Base-by-base conservation (phyloP, 2,113 vertebrate species). In the Catagonus wagneri region DNA sequence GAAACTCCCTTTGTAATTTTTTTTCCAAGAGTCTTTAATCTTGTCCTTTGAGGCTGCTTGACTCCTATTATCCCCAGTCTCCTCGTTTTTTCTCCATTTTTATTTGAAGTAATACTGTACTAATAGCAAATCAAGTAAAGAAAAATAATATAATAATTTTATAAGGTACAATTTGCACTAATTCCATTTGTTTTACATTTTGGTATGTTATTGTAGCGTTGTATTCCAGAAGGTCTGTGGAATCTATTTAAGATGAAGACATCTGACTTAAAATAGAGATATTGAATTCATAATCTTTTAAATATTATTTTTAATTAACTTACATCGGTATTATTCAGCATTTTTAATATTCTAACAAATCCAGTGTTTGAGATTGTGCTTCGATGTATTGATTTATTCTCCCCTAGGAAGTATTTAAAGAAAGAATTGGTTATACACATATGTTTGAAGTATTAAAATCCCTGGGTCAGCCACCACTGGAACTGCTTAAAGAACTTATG, bases 401-500 rank as follows among this genome's bases (percentile, higher is more conserved):
- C 78, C 72, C 95, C 75, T 96, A 99, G 99, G 99, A 99, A 97
- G 99, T 99, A 95, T 99, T 99, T 98, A 99, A 99, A 98, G 99
- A 99, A 98, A 98, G 99, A 95, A 99, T 99, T 96, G 99, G 99
- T 80, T 99, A 99, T 96, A 99, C 98, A 75, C 99, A 99, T 95
- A 98, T 99, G 97, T 99, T 99, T 66, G 99, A 99, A 97, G 99
- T 99, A 93, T 98, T 99, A 61, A 99, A 99, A 93, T 99, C 99
- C 0, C 98, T 99, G 52, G 99, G 99, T 88, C 99, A 99, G 22
- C 99, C 99, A 0, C 99, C 99, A 52, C 96, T 98, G 71, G 99
- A 99, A 72, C 98, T 99, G 54, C 99, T 99, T 95, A 99, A 99
- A 98, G 99, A 99, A 97, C 99, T 99, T 95, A 99, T 99, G 99